Percentiles rank a stretch among this genome's conserved stretches.
Conservation (phyloP, 2,113 vertebrate genomes). For the Oryctolagus cuniculus region mOryCun1.1 NC_091432.1:63464501-63465000, state of each 20-base stretch:
- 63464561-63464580: neutral
- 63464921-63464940: conserved; percentile 97
- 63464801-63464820: neutral
- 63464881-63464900: conserved; percentile 45
- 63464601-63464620: neutral
- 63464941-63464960: conserved; percentile 97
- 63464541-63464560: neutral
- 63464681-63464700: neutral
- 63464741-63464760: no score
- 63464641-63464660: neutral
- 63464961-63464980: conserved; percentile 98
- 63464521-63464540: neutral
- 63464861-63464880: conserved; percentile 25
- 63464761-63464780: neutral
- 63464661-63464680: neutral
- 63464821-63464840: conserved; percentile 18
- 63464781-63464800: neutral
- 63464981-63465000: conserved; percentile 97
- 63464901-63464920: conserved; percentile 93
- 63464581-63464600: neutral
- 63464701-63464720: neutral
- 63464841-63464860: neutral
- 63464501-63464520: neutral
- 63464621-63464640: neutral
- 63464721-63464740: neutral